Base-by-base conservation (phyloP, 1,140 invertebrate species). In the Lanistes nyassanus region DNA sequence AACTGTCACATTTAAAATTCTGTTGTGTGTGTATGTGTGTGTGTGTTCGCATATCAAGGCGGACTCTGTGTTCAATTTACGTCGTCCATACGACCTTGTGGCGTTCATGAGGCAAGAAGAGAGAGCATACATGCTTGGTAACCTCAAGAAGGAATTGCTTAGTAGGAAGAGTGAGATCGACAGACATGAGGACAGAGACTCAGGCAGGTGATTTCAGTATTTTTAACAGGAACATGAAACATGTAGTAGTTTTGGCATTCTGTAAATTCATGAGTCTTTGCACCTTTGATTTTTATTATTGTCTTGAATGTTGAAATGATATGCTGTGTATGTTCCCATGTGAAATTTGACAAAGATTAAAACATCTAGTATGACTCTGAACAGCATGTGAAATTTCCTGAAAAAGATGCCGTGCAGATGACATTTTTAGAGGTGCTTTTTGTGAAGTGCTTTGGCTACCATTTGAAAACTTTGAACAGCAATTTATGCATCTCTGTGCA, bases 41-140 rank as follows among this genome's bases (percentile, higher is more conserved):
- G n/a, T n/a, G n/a, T n/a, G n/a, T n/a, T n/a, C n/a, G n/a, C n/a
- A n/a, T 77, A 85, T 87, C 56, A 81, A 92, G 91, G 83, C 89
- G 81, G 91, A 96, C 84, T 95, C 95, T 7, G 92, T 94, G 2
- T 96, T 94, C 89, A 92, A 94, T 88, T 90, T 96, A 88, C 91
- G 92, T 53, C 90, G 93, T 70, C 94, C 95, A 0, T 92, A 95
- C 85, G 94, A 97, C 88, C 89, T 97, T 36, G 87, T 96, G 62
- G 93, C 93, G 0, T 93, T 97, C 85, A 88, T 96, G 81, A 93
- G 95, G 42, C 95, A 97, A 90, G 95, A 96, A 83, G 92, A 92
- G 68, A 87, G 93, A 36, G 92, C 92, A 81, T 89, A 91, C 62
- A 91, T 92, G 78, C 91, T 94, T 36, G 91, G 93, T 77, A 89